Percentiles rank a stretch among this genome's conserved stretches.
phyloP scores from a whole-genome alignment of 2,888 invertebrate genomes.

The Heterodera filipjevi region DNA sequence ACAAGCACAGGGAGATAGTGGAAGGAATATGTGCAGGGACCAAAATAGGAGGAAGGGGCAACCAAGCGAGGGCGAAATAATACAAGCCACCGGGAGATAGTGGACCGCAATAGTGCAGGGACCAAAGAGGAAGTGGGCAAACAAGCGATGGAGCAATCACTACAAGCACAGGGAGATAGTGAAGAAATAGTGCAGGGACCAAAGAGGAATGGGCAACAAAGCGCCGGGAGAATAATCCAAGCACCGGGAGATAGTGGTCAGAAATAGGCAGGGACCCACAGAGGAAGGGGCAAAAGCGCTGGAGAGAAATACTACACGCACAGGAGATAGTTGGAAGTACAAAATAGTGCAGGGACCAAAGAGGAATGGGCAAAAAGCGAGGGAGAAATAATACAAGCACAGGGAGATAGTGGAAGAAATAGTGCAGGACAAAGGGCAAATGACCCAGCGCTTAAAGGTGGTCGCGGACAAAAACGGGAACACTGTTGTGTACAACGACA shows the following conservation, averaged over 20 bases:
- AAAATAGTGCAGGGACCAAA: background rate
- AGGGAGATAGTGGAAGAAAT: background rate
- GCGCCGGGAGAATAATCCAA: background rate
- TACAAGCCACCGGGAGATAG: too few relatives aligned
- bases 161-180: slow-evolving; percentile 61
- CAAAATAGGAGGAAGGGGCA: too few relatives aligned
- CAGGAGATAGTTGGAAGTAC: too few relatives aligned
- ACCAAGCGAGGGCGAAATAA: too few relatives aligned
- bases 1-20: too few relatives aligned
- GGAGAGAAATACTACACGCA: too few relatives aligned
- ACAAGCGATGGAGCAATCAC: too few relatives aligned
- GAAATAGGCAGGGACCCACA: background rate
- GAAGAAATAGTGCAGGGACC: too few relatives aligned
- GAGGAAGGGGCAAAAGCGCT: background rate
- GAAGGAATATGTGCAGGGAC: too few relatives aligned
- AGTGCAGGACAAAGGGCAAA: background rate
- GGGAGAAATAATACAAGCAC: background rate
- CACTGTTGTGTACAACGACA: slow-evolving; percentile 64
- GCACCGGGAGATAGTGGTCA: background rate
- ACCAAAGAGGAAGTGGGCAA: too few relatives aligned
- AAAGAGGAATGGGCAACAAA: background rate
- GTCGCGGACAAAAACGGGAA: slow-evolving; percentile 65
- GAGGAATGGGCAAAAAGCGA: background rate
- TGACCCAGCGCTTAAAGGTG: slow-evolving; percentile 33
- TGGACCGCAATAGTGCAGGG: too few relatives aligned